Percentiles rank a stretch among this genome's conserved stretches.
Evolutionary conservation across 2,797 vertebrate species (phyloP).

Genomic region (Acrossocheilus wenchowensis): DNA sequence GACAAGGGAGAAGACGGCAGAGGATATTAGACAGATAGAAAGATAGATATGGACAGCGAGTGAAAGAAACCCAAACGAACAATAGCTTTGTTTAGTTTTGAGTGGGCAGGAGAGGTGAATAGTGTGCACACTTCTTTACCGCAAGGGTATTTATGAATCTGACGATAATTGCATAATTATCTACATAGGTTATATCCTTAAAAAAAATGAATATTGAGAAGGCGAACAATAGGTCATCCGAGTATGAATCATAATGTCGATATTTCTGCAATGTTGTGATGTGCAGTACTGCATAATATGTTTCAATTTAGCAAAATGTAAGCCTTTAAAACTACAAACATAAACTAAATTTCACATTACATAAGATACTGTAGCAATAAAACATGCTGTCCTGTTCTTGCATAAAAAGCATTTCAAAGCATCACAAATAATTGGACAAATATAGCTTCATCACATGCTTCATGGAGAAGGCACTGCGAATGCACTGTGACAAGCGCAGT

Average conservation of each 20-base stretch:
- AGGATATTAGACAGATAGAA: conserved; percentile 36
- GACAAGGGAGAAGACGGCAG: neutral
- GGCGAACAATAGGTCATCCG: neutral
- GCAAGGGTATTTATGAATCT: conserved; percentile 34
- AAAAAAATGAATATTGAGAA: neutral
- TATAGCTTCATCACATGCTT: neutral
- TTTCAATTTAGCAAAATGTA: neutral
- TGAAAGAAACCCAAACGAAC: conserved; percentile 19
- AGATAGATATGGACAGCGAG: neutral
- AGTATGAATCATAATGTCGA: conserved; percentile 1
- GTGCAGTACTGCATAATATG: neutral
- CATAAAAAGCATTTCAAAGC: neutral
- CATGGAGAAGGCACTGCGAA: neutral
- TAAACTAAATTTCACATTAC: too few species aligned
- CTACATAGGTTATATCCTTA: conserved; percentile 29
- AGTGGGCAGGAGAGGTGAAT: conserved; percentile 25
- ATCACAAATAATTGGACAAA: neutral
- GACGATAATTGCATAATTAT: conserved; percentile 28
- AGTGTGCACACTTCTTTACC: neutral
- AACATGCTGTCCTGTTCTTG: neutral
- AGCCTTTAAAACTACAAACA: neutral
- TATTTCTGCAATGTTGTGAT: neutral
- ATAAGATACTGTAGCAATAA: neutral
- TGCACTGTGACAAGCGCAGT: neutral
- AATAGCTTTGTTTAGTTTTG: conserved; percentile 28